Evolutionary conservation across 1,140 invertebrate genomes (phyloP).

Genomic region (Aphelenchoides besseyi): DNA sequence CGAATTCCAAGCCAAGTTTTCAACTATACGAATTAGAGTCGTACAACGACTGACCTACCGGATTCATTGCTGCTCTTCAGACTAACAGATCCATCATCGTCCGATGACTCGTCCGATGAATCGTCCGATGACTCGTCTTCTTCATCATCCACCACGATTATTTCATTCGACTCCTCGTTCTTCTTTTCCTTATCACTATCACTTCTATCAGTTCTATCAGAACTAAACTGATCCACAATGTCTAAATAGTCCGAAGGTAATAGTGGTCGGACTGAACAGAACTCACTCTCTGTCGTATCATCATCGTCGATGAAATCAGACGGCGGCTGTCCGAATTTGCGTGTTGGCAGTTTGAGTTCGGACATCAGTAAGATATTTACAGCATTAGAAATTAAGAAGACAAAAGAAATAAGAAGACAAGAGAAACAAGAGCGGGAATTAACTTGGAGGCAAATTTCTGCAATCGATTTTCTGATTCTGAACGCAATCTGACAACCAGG

Average conservation of each 20-base stretch:
- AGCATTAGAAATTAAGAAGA: neutral
- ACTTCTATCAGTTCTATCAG: no score
- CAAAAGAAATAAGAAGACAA: no score
- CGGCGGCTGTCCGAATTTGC: neutral
- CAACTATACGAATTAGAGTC: neutral
- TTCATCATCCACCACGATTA: neutral
- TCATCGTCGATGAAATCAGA: neutral
- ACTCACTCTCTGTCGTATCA: neutral
- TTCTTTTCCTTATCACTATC: neutral
- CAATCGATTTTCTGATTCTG: no score
- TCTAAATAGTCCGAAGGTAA: neutral
- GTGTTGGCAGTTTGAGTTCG: neutral
- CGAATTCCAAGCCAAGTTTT: neutral
- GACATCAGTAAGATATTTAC: neutral
- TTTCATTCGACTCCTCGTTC: neutral
- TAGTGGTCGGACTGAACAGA: neutral
- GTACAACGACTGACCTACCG: neutral
- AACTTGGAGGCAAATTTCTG: no score
- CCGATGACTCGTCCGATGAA: neutral
- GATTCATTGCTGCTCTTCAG: neutral
- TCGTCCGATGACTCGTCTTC: neutral
- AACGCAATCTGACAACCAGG: no score
- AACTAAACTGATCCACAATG: conserved; percentile 1
- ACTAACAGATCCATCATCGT: neutral
- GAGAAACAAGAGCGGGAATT: no score